Evolutionary conservation across 2,113 vertebrate species (phyloP).

Genomic region (Acrocephalus arundinaceus): DNA sequence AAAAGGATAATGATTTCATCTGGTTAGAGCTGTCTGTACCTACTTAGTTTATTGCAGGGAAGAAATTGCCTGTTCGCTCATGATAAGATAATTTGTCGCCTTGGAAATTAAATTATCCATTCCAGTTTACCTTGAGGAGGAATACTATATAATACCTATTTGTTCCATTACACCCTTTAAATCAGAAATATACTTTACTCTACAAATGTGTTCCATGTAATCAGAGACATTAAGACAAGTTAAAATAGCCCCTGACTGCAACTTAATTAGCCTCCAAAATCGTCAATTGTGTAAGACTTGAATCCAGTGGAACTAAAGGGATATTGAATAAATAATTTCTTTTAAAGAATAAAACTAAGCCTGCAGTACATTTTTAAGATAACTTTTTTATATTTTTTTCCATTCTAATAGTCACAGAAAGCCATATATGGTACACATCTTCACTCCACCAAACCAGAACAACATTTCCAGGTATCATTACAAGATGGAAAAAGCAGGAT

Average conservation of each 20-base stretch:
- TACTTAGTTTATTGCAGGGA: conserved; percentile 72
- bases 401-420: not conserved
- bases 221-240: conserved; percentile 51
- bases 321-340: conserved; percentile 40
- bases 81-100: conserved; percentile 76
- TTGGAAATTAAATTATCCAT: conserved; percentile 77
- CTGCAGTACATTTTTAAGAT: not conserved
- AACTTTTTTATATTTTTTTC: not conserved
- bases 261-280: conserved; percentile 35
- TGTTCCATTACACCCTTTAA: conserved; percentile 63
- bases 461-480: not conserved
- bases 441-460: not conserved
- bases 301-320: conserved; percentile 26
- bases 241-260: conserved; percentile 42
- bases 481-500: not conserved
- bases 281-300: conserved; percentile 16
- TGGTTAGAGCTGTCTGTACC: conserved; percentile 71
- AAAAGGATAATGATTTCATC: conserved; percentile 75
- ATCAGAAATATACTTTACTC: conserved; percentile 50
- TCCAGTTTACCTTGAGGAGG: conserved; percentile 65
- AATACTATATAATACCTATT: conserved; percentile 66
- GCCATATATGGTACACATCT: not conserved
- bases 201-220: conserved; percentile 51
- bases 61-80: conserved; percentile 72
- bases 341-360: not conserved